Conservation (phyloP, 2,113 vertebrate species). For the Lipophrys pholis region DNA sequence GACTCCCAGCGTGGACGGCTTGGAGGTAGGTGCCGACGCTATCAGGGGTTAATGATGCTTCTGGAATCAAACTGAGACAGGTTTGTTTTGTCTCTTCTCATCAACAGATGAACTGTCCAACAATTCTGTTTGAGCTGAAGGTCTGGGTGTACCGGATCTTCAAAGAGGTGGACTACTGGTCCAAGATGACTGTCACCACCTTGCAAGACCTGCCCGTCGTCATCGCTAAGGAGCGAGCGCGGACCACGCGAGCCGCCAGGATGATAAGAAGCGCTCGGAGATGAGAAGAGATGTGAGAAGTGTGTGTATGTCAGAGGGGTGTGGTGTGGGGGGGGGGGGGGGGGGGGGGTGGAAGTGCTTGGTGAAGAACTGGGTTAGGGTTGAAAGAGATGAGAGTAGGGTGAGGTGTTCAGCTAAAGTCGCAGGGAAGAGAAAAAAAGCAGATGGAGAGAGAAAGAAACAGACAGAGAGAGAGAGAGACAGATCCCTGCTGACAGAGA, state of each 20-base stretch:
- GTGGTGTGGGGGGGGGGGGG: too few relatives aligned
- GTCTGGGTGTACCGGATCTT: slow-evolving; percentile 77
- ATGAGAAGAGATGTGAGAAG: slow-evolving; percentile 38
- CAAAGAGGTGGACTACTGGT: slow-evolving; percentile 81
- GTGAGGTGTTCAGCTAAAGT: neutral
- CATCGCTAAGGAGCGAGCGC: slow-evolving; percentile 19
- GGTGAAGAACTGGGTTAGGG: slow-evolving; percentile 3
- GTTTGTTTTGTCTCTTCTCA: slow-evolving; percentile 14
- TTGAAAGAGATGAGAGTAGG: slow-evolving; percentile 1
- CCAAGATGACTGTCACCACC: slow-evolving; percentile 52
- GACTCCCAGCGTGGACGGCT: slow-evolving; percentile 53
- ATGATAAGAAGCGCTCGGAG: slow-evolving; percentile 44
- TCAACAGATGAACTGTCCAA: slow-evolving; percentile 53
- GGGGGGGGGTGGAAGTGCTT: slow-evolving; percentile 6
- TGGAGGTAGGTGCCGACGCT: slow-evolving; percentile 58
- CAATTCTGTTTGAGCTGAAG: slow-evolving; percentile 73
- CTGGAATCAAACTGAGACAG: neutral
- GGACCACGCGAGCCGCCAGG: slow-evolving; percentile 10
- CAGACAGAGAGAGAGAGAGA: slow-evolving; percentile 4
- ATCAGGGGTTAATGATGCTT: neutral
- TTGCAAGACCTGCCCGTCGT: slow-evolving; percentile 51
- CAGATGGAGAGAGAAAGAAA: slow-evolving; percentile 4
- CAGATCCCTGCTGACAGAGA: slow-evolving; percentile 24
- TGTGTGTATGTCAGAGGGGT: neutral
- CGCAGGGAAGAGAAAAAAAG: neutral